phyloP scores from a whole-genome alignment of 2,888 invertebrate species.

The Pegoplata infirma region DNA sequence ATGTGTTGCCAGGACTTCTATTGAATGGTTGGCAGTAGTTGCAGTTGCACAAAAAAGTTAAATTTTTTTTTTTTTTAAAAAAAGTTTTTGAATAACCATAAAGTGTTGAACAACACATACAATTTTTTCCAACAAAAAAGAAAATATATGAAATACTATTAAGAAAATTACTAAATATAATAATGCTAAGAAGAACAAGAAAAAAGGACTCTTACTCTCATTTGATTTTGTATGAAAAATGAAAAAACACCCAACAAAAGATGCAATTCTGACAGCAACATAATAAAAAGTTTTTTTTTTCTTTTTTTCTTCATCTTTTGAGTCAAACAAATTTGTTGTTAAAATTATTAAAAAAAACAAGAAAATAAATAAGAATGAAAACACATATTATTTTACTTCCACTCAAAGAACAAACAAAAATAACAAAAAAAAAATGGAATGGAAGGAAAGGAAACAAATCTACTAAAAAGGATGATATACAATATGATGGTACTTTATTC shows the following conservation, averaged over 20 bases:
- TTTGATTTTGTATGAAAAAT: slow-evolving; percentile 42
- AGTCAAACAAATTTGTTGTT: slow-evolving; percentile 50
- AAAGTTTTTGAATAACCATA: slow-evolving; percentile 55
- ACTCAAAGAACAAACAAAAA: slow-evolving; percentile 1
- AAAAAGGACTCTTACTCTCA: slow-evolving; percentile 53
- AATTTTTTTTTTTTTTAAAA: too few relatives aligned
- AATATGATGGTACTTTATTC: slow-evolving; percentile 17
- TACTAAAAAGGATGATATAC: slow-evolving; percentile 34
- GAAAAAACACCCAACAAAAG: slow-evolving; percentile 30
- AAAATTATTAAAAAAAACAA: slow-evolving; percentile 51
- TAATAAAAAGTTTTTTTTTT: background rate
- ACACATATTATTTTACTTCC: slow-evolving; percentile 13
- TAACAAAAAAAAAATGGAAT: too few relatives aligned
- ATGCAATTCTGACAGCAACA: slow-evolving; percentile 31
- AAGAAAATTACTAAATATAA: slow-evolving; percentile 51
- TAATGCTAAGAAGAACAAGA: background rate
- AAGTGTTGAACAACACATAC: slow-evolving; percentile 38
- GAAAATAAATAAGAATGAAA: background rate
- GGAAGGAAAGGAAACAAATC: slow-evolving; percentile 33
- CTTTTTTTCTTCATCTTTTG: slow-evolving; percentile 33
- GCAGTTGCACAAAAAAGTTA: slow-evolving; percentile 12
- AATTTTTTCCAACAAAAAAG: background rate
- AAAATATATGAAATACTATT: slow-evolving; percentile 48
- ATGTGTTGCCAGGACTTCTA: slow-evolving; percentile 34
- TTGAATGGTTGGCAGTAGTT: background rate